phyloP scores from a whole-genome alignment of 2,888 invertebrate genomes.

The Mellilla xanthometata region DNA sequence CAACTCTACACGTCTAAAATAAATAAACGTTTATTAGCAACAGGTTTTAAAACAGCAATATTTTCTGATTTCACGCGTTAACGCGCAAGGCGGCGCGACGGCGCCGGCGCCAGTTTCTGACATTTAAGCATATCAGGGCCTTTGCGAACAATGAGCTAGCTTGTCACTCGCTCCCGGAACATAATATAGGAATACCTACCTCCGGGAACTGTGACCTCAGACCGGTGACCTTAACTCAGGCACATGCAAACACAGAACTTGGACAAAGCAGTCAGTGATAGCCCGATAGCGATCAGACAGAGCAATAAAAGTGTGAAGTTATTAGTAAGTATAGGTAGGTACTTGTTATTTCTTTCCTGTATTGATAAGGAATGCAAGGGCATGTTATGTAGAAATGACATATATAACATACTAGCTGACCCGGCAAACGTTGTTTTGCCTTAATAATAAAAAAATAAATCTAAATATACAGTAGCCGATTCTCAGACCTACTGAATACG shows the following conservation, averaged over 20 bases:
- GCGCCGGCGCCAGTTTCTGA: constrained; percentile 68
- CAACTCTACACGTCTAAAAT: constrained; percentile 11
- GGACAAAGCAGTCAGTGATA: constrained; percentile 23
- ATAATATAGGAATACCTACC: too few relatives aligned
- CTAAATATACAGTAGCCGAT: too few relatives aligned
- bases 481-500: too few relatives aligned
- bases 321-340: neutral
- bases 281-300: constrained; percentile 8
- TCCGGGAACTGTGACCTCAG: constrained; percentile 59
- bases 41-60: constrained; percentile 28
- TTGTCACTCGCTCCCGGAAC: constrained; percentile 75
- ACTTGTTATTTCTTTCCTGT: neutral
- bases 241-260: constrained; percentile 16
- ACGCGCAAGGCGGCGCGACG: constrained; percentile 35
- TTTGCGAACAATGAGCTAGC: constrained; percentile 47
- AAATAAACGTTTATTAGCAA: constrained; percentile 20
- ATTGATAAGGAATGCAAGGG: neutral
- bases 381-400: neutral
- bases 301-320: neutral
- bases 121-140: constrained; percentile 70
- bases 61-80: constrained; percentile 34
- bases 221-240: constrained; percentile 46
- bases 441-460: too few relatives aligned
- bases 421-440: too few relatives aligned
- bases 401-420: too few relatives aligned